Percentiles rank a stretch among this genome's conserved stretches.
Conservation (phyloP, 2,888 invertebrate genomes). For the Drosophila fulvimacula region DNA sequence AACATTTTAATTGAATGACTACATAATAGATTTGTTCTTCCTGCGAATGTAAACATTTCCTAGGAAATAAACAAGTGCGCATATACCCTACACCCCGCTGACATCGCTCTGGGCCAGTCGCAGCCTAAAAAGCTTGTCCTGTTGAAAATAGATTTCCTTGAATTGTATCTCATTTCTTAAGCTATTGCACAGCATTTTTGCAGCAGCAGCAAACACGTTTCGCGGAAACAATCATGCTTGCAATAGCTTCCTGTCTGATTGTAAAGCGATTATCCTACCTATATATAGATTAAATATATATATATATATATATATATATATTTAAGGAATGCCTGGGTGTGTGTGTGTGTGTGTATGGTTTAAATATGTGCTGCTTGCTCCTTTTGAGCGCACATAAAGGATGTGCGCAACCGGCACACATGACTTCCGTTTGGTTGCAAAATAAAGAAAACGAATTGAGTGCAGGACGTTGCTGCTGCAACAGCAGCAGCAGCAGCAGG, state of each 20-base stretch:
- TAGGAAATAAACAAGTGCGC: background rate
- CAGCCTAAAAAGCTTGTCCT: background rate
- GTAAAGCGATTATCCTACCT: constrained; percentile 73
- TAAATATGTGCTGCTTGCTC: constrained; percentile 51
- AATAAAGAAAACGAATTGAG: constrained; percentile 77
- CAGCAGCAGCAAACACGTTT: constrained; percentile 64
- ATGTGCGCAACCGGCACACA: constrained; percentile 74
- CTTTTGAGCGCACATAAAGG: constrained; percentile 57
- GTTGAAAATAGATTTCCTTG: constrained; percentile 5
- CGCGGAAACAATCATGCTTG: constrained; percentile 77
- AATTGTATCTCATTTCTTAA: constrained; percentile 27
- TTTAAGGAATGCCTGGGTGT: constrained; percentile 8
- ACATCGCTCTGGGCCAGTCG: background rate
- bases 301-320: constrained; percentile 14
- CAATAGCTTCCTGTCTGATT: constrained; percentile 77
- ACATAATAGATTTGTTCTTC: background rate
- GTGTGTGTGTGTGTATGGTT: constrained; percentile 35
- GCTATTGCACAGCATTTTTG: constrained; percentile 31
- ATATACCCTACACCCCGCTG: background rate
- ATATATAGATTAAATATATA: constrained; percentile 6
- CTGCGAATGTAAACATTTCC: constrained; percentile 1
- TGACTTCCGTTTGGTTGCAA: constrained; percentile 71
- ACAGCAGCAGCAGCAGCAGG: constrained; percentile 18
- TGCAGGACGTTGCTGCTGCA: constrained; percentile 51
- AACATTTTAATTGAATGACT: background rate